Percentiles rank a stretch among this genome's conserved stretches.
phyloP scores from a whole-genome alignment of 2,888 invertebrate genomes.

The Lasioglossum lativentre region DNA sequence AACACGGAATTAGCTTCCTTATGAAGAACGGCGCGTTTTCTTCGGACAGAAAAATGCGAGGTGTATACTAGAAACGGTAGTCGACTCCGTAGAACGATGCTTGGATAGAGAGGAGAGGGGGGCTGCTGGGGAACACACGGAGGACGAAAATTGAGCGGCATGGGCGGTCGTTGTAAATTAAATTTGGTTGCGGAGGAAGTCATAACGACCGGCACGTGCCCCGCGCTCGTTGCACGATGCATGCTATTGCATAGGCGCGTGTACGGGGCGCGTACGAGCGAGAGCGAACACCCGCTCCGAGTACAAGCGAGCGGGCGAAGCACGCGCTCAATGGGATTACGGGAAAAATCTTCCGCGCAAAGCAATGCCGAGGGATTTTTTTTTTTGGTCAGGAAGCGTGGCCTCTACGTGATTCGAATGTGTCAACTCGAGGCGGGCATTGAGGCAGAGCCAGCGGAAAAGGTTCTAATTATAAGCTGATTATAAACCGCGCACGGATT shows the following conservation, averaged over 20 bases:
- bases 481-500: conserved; percentile 52
- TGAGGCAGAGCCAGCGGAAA: conserved; percentile 39
- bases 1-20: conserved; percentile 65
- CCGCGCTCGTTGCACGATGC: conserved; percentile 49
- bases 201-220: conserved; percentile 78
- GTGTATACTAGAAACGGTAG: conserved; percentile 25
- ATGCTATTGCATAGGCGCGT: conserved; percentile 39
- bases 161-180: conserved; percentile 76
- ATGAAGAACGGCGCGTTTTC: conserved; percentile 36
- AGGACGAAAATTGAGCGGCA: conserved; percentile 67
- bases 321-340: conserved; percentile 59
- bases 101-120: background rate
- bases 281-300: conserved; percentile 20
- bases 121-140: background rate
- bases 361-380: conserved; percentile 1
- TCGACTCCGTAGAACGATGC: conserved; percentile 42
- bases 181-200: conserved; percentile 78
- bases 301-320: background rate
- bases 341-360: conserved; percentile 64
- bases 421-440: conserved; percentile 34
- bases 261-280: conserved; percentile 10
- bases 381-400: conserved; percentile 78
- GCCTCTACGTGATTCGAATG: conserved; percentile 78
- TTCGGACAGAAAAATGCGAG: conserved; percentile 43
- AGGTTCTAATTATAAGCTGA: conserved; percentile 68